phyloP scores from a whole-genome alignment of 2,113 vertebrate genomes.

The Lophochroa leadbeateri region DNA sequence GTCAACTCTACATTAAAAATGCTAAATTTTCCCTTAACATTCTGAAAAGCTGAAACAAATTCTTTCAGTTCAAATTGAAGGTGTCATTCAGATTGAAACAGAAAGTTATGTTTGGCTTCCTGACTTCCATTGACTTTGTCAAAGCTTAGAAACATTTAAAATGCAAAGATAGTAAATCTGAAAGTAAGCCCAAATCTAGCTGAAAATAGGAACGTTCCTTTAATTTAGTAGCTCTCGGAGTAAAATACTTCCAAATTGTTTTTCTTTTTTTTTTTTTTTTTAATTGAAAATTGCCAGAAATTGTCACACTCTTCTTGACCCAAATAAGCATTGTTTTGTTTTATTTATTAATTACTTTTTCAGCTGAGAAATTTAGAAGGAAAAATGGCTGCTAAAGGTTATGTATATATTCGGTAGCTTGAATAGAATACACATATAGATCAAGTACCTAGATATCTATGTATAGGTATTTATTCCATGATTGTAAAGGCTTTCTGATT shows the following conservation, averaged over 20 bases:
- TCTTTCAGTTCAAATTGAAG: not conserved
- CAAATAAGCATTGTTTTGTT: not conserved
- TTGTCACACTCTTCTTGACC: not conserved
- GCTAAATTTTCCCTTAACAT: not conserved
- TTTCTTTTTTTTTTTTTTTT: not conserved
- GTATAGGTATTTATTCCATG: not conserved
- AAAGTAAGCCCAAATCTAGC: not conserved
- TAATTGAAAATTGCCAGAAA: not conserved
- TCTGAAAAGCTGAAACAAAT: not conserved
- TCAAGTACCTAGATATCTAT: not conserved
- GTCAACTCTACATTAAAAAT: not conserved
- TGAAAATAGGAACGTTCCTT: not conserved
- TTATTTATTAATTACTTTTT: not conserved
- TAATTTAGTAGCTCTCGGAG: not conserved
- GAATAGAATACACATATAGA: not conserved
- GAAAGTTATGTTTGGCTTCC: not conserved
- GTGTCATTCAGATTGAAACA: not conserved
- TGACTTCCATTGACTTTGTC: not conserved
- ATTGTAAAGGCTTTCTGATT: not conserved
- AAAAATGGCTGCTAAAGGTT: not conserved
- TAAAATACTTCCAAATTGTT: not conserved
- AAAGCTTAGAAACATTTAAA: not conserved
- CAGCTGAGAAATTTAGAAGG: not conserved
- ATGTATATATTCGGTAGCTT: not conserved
- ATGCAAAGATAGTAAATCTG: not conserved